Evolutionary conservation across 2,113 vertebrate species (phyloP), one percentile per base, ranked within the genome.

Genomic region (Seriola dumerili): DNA sequence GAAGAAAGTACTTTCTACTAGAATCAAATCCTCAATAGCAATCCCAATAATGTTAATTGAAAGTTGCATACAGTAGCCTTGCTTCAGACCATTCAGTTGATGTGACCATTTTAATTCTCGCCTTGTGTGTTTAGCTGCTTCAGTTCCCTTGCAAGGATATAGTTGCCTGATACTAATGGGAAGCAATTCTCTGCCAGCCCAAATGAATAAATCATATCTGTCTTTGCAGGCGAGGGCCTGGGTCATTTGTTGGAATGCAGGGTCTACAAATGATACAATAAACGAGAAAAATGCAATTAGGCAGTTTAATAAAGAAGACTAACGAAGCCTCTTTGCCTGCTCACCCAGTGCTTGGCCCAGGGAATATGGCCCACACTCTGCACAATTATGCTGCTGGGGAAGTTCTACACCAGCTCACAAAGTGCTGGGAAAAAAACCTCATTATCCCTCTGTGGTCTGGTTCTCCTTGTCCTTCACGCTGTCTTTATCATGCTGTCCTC

Each of bases 231-330:
- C 72, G n/a, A 74, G 72, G 83, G 42, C 80, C 55, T 62, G 81
- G 88, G 82, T 91, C 92, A 89, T 94, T 93, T 95, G 87, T 92
- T 86, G 80, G 86, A 92, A 88, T 85, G 72, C 81, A 85, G 69
- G 83, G 81, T 76, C 80, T 89, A 87, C 89, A 91, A 93, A 94
- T 86, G 89, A 93, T 90, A 90, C 92, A 89, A 85, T 87, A 89
- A 94, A 89, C 75, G 74, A 71, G 58, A 63, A 88, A 92, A 95
- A 93, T 90, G 86, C 89, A 95, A 94, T 93, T 95, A 91, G 83
- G 80, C 72, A 71, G 85, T 93, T 95, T 93, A 94, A 94, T 94
- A 91, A 94, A 88, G 71, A 92, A 89, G 78, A 88, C 82, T 86
- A 91, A 88, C 77, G 48, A 86, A 92, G 71, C 72, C 80, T 70